Base-by-base conservation (phyloP, 2,113 vertebrate genomes). In the Chamaetylas fuelleborni region DNA sequence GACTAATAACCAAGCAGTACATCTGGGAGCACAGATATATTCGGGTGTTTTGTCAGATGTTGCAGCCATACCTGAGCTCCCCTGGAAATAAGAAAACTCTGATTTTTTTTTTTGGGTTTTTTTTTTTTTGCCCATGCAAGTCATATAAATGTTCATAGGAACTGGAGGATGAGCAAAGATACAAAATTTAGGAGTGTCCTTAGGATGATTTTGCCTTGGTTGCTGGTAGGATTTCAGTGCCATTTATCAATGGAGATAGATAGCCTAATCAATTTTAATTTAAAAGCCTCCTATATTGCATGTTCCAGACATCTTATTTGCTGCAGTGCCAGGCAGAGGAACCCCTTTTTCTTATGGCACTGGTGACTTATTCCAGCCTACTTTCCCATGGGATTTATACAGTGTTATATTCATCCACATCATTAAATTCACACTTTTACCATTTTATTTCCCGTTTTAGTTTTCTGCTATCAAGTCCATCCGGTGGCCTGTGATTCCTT, bases 221-320 rank as follows among this genome's bases (percentile, higher is more conserved):
- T 86, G n/a, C 64, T 43, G 78, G 4, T 60, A 82, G 71, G 47
- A 72, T 81, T 95, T 62, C 74, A 62, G 50, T 50, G 45, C 15
- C 50, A 47, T 93, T 93, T 93, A 73, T 97, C 74, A 86, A 51
- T 88, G 23, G 67, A 96, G 79, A 90, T 48, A 70, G 50, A 92
- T 79, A 33, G 50, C 56, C 74, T 77, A 90, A 96, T 90, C 57
- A 92, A 95, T 96, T 95, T 82, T 79, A 61, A 93, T 95, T 95
- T 95, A 60, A 66, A 83, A 74, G 71, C 43, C 51, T 92, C 88
- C 36, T 58, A 66, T 88, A 88, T 64, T 51, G 64, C 50, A 31
- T 74, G 53, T 86, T 82, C 38, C 88, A 90, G 87, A 83, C 72
- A 90, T 40, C 69, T 92, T 74, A 92, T 88, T 90, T 95, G 78